Conservation (phyloP, 2,888 invertebrate species). For the Prionchulus punctatus region DNA sequence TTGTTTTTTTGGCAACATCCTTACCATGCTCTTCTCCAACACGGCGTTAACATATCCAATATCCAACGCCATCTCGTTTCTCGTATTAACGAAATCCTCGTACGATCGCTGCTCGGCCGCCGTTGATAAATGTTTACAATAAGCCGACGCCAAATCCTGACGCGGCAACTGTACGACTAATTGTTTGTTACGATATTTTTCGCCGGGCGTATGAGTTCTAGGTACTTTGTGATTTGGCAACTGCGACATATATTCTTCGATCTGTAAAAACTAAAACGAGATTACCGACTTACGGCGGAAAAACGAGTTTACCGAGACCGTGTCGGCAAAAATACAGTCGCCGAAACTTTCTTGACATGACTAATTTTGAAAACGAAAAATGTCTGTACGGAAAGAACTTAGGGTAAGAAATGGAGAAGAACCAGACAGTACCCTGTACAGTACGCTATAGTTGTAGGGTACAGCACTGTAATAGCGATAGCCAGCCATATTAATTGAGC, state of each 20-base stretch:
- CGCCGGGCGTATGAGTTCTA: slow-evolving; percentile 51
- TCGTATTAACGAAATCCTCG: slow-evolving; percentile 78
- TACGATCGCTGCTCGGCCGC: slow-evolving; percentile 43
- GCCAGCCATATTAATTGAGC: too few species aligned
- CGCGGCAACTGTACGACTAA: slow-evolving; percentile 69
- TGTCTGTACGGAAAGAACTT: neutral
- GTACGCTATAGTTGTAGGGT: neutral
- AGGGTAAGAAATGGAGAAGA: slow-evolving; percentile 3
- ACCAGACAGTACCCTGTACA: neutral
- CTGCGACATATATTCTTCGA: slow-evolving; percentile 78
- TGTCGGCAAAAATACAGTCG: too few species aligned
- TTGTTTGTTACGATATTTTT: slow-evolving; percentile 60
- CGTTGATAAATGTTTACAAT: slow-evolving; percentile 67
- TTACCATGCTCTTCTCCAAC: slow-evolving; percentile 32
- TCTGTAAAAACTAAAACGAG: slow-evolving; percentile 42
- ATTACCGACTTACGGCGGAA: slow-evolving; percentile 1
- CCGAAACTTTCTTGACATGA: too few species aligned
- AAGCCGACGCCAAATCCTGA: slow-evolving; percentile 73
- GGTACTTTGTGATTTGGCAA: slow-evolving; percentile 66
- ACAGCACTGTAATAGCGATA: too few species aligned
- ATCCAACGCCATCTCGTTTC: slow-evolving; percentile 88
- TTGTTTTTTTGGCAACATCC: neutral
- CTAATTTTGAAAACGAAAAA: neutral
- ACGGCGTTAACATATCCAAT: slow-evolving; percentile 51
- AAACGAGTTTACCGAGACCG: neutral